phyloP scores from a whole-genome alignment of 1,140 invertebrate species.

The Drosophila elegans region DNA sequence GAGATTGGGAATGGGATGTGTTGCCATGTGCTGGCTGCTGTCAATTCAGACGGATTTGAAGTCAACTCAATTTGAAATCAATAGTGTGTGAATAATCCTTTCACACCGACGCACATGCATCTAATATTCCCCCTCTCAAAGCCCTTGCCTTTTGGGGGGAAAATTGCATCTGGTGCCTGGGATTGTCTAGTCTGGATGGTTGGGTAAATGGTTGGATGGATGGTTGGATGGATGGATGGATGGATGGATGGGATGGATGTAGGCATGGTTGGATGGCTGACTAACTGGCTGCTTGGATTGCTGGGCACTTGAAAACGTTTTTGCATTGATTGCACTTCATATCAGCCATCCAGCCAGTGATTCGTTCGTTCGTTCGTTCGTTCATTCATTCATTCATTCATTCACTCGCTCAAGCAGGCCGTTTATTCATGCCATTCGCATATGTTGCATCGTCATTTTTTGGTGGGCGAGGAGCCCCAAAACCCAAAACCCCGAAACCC shows the following conservation, averaged over 20 bases:
- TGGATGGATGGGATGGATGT: constrained; percentile 5
- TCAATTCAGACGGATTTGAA: constrained; percentile 83
- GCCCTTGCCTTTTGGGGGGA: neutral
- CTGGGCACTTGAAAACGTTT: constrained; percentile 74
- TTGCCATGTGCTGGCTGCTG: constrained; percentile 73
- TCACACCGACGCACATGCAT: constrained; percentile 59
- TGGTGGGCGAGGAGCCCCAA: neutral
- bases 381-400: constrained; percentile 45
- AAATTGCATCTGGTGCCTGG: constrained; percentile 53
- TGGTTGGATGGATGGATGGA: constrained; percentile 7
- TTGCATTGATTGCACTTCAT: constrained; percentile 83
- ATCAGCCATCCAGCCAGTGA: constrained; percentile 57
- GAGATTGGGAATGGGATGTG: constrained; percentile 11
- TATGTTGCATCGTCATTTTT: constrained; percentile 63
- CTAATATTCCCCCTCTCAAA: constrained; percentile 2
- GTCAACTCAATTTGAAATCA: constrained; percentile 84
- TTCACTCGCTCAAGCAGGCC: constrained; percentile 42
- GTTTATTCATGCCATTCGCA: constrained; percentile 79
- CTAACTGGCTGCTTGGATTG: constrained; percentile 17
- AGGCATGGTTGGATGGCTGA: neutral
- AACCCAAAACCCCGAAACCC: neutral
- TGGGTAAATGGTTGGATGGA: constrained; percentile 5
- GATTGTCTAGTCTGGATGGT: constrained; percentile 43
- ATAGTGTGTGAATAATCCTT: constrained; percentile 84
- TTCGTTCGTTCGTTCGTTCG: constrained; percentile 14